A percentile compares a stretch with the other conserved stretches of the same genome.
phyloP scores from a whole-genome alignment of 2,113 vertebrate species.

The Gracilinanus agilis region DNA sequence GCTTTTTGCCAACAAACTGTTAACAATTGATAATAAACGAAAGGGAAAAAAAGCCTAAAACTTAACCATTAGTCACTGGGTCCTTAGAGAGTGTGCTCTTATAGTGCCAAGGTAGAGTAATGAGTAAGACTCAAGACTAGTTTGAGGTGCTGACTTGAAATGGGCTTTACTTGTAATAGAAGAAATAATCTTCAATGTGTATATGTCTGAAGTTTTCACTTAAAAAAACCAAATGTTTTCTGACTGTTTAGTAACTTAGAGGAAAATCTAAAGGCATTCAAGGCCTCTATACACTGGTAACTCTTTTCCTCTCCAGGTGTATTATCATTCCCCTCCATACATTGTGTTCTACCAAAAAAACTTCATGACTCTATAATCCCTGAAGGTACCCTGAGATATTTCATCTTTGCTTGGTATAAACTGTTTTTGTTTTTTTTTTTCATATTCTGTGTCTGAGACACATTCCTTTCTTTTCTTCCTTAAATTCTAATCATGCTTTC shows the following conservation, averaged over 20 bases:
- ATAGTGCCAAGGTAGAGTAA: not conserved
- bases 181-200: not conserved
- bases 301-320: not conserved
- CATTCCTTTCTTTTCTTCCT: not conserved
- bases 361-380: not conserved
- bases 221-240: not conserved
- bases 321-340: not conserved
- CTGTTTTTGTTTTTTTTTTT: not conserved
- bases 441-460: not conserved
- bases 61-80: not conserved
- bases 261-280: not conserved
- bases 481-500: not conserved
- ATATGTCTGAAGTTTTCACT: not conserved
- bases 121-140: not conserved
- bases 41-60: constrained; percentile 41
- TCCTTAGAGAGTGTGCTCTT: not conserved
- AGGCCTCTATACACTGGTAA: not conserved
- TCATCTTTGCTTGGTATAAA: not conserved
- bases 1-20: constrained; percentile 71
- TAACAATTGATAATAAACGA: constrained; percentile 70
- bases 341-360: not conserved
- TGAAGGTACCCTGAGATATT: not conserved
- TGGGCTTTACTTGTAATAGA: not conserved
- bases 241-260: not conserved
- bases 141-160: not conserved